Base-by-base conservation (phyloP, 2,113 vertebrate species). In the Triplophysa tibetana region DNA sequence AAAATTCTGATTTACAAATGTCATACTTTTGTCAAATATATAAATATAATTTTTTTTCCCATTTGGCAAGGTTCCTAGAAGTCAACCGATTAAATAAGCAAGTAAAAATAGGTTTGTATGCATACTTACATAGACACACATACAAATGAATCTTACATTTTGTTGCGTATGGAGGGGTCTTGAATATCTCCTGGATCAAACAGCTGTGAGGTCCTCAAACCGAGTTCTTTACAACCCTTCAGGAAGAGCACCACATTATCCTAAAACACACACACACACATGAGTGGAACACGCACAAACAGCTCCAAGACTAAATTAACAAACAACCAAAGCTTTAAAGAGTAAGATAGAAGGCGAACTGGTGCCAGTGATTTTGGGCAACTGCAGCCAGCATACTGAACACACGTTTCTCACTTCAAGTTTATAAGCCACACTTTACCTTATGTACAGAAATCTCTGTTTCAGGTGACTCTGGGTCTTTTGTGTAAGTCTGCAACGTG, bases 151-250 rank as follows among this genome's bases (percentile, higher is more conserved):
- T 90, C 96, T 96, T 93, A 99, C 97, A 94, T 98, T 91, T 93
- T 86, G 83, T 90, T 92, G 83, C 93, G 92, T 88, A 91, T 94
- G 8, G 95, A 94, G 0, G 94, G 90, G 86, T 98, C 96, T 88
- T 98, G 97, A 24, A 98, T 94, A 89, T 98, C 96, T 89, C 95
- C 95, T 0, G 96, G 95, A 87, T 98, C 96, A 90, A 99, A 99
- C 85, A 99, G 95, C 87, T 99, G 97, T 63, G 95, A 96, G 88
- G 96, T 96, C 88, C 97, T 98, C 87, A 99, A 94, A 60, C 97
- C 97, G 11, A 99, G 88, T 83, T 98, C 95, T 90, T 96, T 97
- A 88, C 97, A 99, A 80, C 96, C 98, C 78, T 94, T 93, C 85
- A 99, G 92, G 86, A 99, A 99, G 81, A 96, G 92, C 73, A 92